phyloP scores from a whole-genome alignment of 2,113 vertebrate species.

The Delphinus delphis region DNA sequence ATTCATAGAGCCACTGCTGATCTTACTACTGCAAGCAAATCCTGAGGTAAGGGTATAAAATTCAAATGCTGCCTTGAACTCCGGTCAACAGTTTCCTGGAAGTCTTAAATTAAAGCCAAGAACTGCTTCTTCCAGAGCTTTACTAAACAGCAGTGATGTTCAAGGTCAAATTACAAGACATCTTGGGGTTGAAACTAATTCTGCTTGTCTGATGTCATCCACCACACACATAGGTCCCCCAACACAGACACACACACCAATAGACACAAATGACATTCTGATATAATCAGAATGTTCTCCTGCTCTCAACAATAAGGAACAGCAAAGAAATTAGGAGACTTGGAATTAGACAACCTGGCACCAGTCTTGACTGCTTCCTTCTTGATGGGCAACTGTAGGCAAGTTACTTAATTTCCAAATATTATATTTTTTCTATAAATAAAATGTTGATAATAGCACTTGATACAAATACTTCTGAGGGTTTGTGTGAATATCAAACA shows the following conservation, averaged over 20 bases:
- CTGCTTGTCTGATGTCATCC: background rate
- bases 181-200: background rate
- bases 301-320: background rate
- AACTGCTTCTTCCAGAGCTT: constrained; percentile 14
- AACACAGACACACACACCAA: background rate
- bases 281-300: background rate
- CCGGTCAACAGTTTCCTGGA: constrained; percentile 47
- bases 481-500: background rate
- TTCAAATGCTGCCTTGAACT: constrained; percentile 36
- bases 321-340: background rate
- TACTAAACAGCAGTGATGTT: background rate
- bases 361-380: background rate
- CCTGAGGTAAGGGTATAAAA: background rate
- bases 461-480: background rate
- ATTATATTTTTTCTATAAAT: background rate
- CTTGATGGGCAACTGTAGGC: background rate
- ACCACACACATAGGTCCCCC: background rate
- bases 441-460: background rate
- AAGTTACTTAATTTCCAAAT: background rate
- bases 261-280: background rate
- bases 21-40: background rate
- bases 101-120: constrained; percentile 45
- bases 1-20: background rate
- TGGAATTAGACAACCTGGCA: background rate
- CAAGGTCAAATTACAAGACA: background rate